Percentiles rank a stretch among this genome's conserved stretches.
These are phyloP conservation scores for Ictalurus furcatus DNA, from an alignment of 2,113 vertebrate genomes.

Conservation along the genomic window DNA sequence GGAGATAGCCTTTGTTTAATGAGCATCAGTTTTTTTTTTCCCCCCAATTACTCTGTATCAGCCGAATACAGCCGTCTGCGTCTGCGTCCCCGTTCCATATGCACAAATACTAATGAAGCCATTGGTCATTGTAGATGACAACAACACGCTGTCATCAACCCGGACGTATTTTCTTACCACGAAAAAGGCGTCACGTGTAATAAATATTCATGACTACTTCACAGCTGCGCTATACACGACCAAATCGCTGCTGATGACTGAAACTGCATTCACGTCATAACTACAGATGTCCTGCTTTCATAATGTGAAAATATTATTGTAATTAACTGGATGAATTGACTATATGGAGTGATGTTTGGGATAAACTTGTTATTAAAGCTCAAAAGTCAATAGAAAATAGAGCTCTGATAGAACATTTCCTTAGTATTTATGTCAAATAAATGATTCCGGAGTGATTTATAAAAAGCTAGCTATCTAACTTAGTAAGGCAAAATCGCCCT, in stretches of 20 bases:
- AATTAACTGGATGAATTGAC: neutral
- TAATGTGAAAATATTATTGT: neutral
- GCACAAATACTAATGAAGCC: conserved; percentile 34
- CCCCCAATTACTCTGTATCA: neutral
- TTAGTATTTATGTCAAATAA: neutral
- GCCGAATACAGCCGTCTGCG: neutral
- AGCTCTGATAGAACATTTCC: neutral
- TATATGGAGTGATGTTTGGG: neutral
- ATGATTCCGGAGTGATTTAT: neutral
- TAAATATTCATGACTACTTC: conserved; percentile 30
- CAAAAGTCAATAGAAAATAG: neutral
- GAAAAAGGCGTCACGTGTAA: neutral
- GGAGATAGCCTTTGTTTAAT: conserved; percentile 30
- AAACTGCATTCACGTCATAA: neutral
- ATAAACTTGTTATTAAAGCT: neutral
- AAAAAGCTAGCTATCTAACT: neutral
- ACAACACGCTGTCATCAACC: conserved; percentile 3
- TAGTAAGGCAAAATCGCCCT: neutral
- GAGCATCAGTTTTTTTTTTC: neutral
- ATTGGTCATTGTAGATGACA: conserved; percentile 31
- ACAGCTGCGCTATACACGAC: neutral
- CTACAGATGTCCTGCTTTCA: conserved; percentile 13
- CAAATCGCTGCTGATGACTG: neutral
- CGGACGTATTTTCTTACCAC: neutral
- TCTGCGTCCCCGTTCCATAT: conserved; percentile 1